phyloP scores from a whole-genome alignment of 2,113 vertebrate genomes.

The Brachyhypopomus gauderio region DNA sequence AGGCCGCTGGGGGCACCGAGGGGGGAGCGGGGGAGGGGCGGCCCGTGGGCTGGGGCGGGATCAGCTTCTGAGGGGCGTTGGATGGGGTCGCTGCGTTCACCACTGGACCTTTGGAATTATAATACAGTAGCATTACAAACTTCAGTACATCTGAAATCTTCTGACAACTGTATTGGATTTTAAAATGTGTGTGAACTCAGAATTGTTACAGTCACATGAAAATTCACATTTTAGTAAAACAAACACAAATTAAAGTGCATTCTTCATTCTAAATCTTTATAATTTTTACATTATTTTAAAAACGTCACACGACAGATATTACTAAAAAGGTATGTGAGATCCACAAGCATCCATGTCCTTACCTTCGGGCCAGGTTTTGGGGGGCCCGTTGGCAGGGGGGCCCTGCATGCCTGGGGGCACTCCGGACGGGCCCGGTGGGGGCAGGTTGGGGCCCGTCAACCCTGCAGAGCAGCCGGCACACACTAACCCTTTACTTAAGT shows the following conservation, averaged over 20 bases:
- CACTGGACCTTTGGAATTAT: constrained; percentile 80
- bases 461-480: constrained; percentile 69
- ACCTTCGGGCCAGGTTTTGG: constrained; percentile 97
- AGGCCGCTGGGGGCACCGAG: constrained; percentile 87
- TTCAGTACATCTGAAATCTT: neutral
- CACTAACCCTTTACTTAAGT: constrained; percentile 51
- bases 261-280: too few relatives aligned
- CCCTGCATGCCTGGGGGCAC: constrained; percentile 90
- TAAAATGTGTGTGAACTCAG: too few relatives aligned
- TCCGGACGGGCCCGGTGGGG: constrained; percentile 87
- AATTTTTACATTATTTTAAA: too few relatives aligned
- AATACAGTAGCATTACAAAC: neutral
- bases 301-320: too few relatives aligned
- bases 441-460: constrained; percentile 93
- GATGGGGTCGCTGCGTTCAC: constrained; percentile 90
- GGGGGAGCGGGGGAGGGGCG: constrained; percentile 90
- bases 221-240: too few relatives aligned
- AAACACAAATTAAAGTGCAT: too few relatives aligned
- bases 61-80: constrained; percentile 88
- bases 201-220: too few relatives aligned
- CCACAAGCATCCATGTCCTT: constrained; percentile 1
- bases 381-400: constrained; percentile 87
- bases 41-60: constrained; percentile 89
- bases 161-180: too few relatives aligned
- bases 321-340: neutral